These are phyloP conservation scores for Recurvirostra avosetta DNA, from an alignment of 2,113 vertebrate species.

Conservation along the genomic window DNA sequence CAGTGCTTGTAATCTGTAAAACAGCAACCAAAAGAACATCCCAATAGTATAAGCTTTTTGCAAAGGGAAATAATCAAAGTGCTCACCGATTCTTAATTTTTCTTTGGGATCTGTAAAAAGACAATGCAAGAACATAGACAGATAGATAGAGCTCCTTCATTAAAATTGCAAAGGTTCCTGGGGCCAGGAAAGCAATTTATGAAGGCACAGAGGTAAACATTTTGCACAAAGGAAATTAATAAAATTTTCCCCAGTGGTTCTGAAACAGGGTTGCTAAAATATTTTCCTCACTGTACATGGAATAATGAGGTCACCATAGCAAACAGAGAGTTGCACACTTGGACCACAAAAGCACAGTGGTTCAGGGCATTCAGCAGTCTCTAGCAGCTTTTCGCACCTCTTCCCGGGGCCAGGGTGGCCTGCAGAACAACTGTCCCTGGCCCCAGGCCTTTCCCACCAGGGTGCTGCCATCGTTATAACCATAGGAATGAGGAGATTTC, in stretches of 20 bases:
- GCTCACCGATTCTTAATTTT: not conserved
- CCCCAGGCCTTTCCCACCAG: not conserved
- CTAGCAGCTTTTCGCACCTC: not conserved
- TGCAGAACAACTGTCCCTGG: not conserved
- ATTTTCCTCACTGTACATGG: not conserved
- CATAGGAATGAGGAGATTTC: not conserved
- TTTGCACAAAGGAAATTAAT: slow-evolving; percentile 31
- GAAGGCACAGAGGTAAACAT: slow-evolving; percentile 35
- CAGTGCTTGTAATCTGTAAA: not conserved
- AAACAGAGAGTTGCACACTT: not conserved
- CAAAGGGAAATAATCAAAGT: not conserved
- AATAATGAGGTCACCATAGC: not conserved
- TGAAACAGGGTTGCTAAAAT: not conserved
- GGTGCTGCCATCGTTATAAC: not conserved
- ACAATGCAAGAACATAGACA: not conserved
- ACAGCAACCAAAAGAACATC: not conserved
- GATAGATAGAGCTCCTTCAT: not conserved
- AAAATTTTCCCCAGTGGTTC: slow-evolving; percentile 11
- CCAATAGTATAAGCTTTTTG: not conserved
- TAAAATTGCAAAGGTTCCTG: slow-evolving; percentile 33
- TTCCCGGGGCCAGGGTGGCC: not conserved
- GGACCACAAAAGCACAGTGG: not conserved
- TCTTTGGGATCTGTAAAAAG: not conserved
- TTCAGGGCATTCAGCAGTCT: not conserved
- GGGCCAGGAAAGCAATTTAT: slow-evolving; percentile 14